Percentiles rank a stretch among this genome's conserved stretches.
Conservation (phyloP, 2,888 invertebrate species). For the Tortricodes alternella region DNA sequence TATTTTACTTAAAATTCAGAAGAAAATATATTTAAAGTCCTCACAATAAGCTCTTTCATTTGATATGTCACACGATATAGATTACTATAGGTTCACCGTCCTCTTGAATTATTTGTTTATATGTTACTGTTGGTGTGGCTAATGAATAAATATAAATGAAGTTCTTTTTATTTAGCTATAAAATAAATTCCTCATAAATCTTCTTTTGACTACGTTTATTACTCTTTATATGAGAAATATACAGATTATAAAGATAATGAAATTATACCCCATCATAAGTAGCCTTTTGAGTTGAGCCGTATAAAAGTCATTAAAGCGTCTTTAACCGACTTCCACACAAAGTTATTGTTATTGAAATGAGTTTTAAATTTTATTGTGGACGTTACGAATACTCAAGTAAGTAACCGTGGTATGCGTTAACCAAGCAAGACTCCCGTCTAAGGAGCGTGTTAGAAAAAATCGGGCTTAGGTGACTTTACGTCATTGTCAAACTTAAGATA, state of each 20-base stretch:
- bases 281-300: conserved; percentile 8
- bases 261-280: conserved; percentile 17
- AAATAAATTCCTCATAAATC: background rate
- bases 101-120: too few relatives aligned
- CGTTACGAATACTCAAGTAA: conserved; percentile 7
- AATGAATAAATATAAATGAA: too few relatives aligned
- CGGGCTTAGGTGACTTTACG: too few relatives aligned
- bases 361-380: conserved; percentile 19
- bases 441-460: too few relatives aligned
- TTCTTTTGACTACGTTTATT: conserved; percentile 6
- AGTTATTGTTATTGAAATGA: conserved; percentile 29
- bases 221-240: conserved; percentile 8
- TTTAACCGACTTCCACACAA: conserved; percentile 14
- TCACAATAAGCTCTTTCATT: too few relatives aligned
- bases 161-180: too few relatives aligned
- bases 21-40: too few relatives aligned
- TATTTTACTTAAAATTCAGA: too few relatives aligned
- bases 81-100: too few relatives aligned
- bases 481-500: too few relatives aligned
- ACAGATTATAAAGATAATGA: conserved; percentile 20
- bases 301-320: conserved; percentile 19
- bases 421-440: background rate
- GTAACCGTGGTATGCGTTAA: background rate
- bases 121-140: too few relatives aligned
- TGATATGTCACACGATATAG: too few relatives aligned